These are phyloP conservation scores for Microcebus tavaratra DNA, from an alignment of 2,113 vertebrate species.

Conservation along the genomic window DNA sequence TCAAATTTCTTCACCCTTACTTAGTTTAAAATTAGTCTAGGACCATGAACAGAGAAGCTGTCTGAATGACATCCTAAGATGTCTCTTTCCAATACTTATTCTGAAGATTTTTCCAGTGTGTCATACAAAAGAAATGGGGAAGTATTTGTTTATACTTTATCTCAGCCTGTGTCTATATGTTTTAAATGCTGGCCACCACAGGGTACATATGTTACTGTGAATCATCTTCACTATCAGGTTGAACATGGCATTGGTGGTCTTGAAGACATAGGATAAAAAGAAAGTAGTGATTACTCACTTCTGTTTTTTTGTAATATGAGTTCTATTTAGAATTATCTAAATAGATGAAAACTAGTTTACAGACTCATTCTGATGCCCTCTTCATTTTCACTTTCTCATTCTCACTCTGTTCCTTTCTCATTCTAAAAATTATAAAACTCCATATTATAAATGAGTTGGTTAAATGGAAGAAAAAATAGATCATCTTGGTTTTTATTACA, in stretches of 20 bases:
- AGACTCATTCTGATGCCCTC: neutral
- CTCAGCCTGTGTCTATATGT: neutral
- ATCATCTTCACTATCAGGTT: neutral
- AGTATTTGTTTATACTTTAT: neutral
- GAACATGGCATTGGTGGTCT: neutral
- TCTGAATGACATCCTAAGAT: neutral
- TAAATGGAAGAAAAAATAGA: neutral
- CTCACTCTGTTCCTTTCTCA: neutral
- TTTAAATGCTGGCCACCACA: neutral
- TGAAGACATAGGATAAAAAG: neutral
- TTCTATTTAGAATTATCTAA: neutral
- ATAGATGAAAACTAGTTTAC: neutral
- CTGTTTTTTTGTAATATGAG: neutral
- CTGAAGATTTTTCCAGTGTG: neutral
- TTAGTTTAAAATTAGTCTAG: neutral
- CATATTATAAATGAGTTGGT: neutral
- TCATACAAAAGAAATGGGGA: neutral
- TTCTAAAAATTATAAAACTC: neutral
- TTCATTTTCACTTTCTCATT: neutral
- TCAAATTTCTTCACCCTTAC: neutral
- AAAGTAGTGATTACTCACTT: neutral
- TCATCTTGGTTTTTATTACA: neutral
- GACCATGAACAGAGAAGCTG: neutral
- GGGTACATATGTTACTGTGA: neutral
- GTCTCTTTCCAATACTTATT: neutral